Evolutionary conservation across 2,888 invertebrate species (phyloP), one percentile per base, ranked within the genome.

Genomic region (Gymnosoma rotundatum): DNA sequence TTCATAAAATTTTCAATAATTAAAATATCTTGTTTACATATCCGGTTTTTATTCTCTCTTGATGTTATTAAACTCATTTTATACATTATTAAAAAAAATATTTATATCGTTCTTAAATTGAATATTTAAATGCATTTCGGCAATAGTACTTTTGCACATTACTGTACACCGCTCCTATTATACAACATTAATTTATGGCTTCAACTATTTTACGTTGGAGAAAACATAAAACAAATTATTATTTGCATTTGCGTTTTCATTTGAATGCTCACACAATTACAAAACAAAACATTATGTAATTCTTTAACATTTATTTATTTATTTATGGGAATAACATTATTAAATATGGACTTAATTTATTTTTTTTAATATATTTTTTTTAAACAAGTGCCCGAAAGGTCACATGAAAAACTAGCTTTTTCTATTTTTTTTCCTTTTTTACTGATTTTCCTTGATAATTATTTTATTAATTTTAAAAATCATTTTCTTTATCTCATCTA

Each of bases 341-440:
- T 69, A 16, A 67, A 67, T 42, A 45, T 38, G n/a, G 42, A 8
- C 60, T 10, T 52, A 61, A 61, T 69, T 60, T 78, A 61, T 78
- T 78, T 63, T 63, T 21, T 5, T 58, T 48, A 21, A 20, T 21
- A 50, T 60, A 56, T 42, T 69, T 52, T 16, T 16, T n/a, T 9
- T 6, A 42, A 32, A 16, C n/a, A 52, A 61, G 61, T 61, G 32
- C 14, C 61, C 36, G 60, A 61, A 16, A 69, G 50, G 76, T 42
- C 76, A 25, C 42, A 16, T 25, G 5, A 38, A 67, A 42, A 5
- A 58, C 48, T 58, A 18, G 3, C 3, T 2, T 36, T 58, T 54
- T 3, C 54, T 12, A 5, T 54, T 54, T 25, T 52, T 52, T 21
- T 52, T 20, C 1, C 0, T 25, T 16, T 56, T 56, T 20, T 3